Evolutionary conservation across 1,140 invertebrate genomes (phyloP), one percentile per base, ranked within the genome.

Genomic region (Drosophila lacteicornis): DNA sequence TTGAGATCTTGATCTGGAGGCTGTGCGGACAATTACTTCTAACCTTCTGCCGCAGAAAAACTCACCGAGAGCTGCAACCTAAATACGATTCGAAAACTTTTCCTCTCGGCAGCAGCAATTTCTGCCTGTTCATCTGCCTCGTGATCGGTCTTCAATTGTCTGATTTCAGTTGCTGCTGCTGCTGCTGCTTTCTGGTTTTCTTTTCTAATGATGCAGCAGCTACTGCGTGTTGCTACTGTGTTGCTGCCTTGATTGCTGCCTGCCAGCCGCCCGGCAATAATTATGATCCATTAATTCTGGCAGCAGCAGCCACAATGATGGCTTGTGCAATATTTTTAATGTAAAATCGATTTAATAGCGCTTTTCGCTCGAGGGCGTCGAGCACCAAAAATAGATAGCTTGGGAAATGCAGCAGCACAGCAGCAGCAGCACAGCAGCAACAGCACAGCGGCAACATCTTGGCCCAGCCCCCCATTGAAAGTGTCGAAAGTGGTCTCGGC

Each of bases 211-310:
- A 38, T 75, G 79, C 51, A 55, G 78, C 47, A 69, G 62, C 38
- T 76, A 57, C 50, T 36, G 33, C 33, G 9, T 9, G 69, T 47
- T 60, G 70, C 57, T 56, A 56, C 49, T 82, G 76, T 77, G 63
- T 58, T 71, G 45, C 19, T 42, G 30, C 53, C 67, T 73, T 73
- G 66, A 66, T 66, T 50, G 68, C 67, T 30, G 63, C 63, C 63
- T 66, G 55, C 56, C 63, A 61, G 63, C 62, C 49, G 62, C 47
- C 78, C 79, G 60, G 67, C 75, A 76, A 87, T 87, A 87, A 87
- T 87, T 87, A 87, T 87, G 83, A 87, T 87, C 83, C 83, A 87
- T 87, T 87, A 87, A 87, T 87, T 87, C 83, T 87, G 83, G 79
- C 58, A 69, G 63, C 83, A 68, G 66, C 81, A 71, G 70, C 79